Evolutionary conservation across 1,140 invertebrate species (phyloP), one percentile per base, ranked within the genome.

Genomic region (Trachelipus rathkii): DNA sequence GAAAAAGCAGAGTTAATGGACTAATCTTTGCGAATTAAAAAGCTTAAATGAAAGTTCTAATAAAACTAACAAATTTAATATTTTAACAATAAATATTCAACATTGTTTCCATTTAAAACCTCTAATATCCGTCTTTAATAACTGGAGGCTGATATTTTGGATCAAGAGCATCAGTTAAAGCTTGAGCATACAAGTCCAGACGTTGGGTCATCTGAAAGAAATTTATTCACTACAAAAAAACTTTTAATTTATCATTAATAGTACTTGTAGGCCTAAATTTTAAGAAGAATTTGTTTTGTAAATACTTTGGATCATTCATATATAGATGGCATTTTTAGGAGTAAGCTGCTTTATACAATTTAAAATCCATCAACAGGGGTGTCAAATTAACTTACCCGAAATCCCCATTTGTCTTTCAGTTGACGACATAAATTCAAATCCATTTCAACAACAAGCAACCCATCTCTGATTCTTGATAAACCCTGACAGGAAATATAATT

Each of bases 341-440:
- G 6, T 33, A 33, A 1, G 1, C 33, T 33, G 33, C 33, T 33
- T 33, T 33, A 33, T 33, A 33, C 6, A 33, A 33, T 6, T 33
- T 33, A 33, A 33, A 33, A 33, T 33, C 1, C 6, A 3, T 33
- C 50, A 15, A 60, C 50, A 60, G 1, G 1, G 1, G 50, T 15
- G 8, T 13, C 19, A 60, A 60, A 60, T 60, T 60, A 33, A 84
- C 85, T 87, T 85, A 94, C 93, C 84, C 90, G 90, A 84, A 98
- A 96, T 76, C 94, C 92, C 96, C 95, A 99, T 83, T 90, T 88
- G 84, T 99, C 97, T 85, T 94, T 96, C 0, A 93, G 89, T 87
- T 99, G 97, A 24, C 97, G 89, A 84, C 95, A 98, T 15, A 98
- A 83, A 85, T 99, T 99, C 45, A 99, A 87, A 87, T 99, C 97